Conservation (phyloP, 1,140 invertebrate species). For the Atta texana region DNA sequence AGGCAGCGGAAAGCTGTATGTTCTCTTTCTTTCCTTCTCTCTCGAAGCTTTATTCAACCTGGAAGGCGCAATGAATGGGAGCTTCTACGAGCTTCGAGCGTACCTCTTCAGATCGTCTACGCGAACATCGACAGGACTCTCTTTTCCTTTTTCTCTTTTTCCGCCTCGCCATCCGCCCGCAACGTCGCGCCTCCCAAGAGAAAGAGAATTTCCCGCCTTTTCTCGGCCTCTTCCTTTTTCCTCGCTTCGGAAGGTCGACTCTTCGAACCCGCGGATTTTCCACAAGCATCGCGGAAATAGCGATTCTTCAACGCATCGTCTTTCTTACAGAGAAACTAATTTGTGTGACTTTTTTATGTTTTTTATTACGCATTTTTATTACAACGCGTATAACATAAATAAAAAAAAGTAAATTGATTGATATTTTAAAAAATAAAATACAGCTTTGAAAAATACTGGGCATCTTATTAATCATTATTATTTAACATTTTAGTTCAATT, state of each 20-base stretch:
- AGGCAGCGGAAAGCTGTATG: slow-evolving; percentile 42
- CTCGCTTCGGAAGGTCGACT: slow-evolving; percentile 35
- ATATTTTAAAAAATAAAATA: not conserved
- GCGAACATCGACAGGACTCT: slow-evolving; percentile 51
- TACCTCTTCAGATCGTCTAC: slow-evolving; percentile 54
- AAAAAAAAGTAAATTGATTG: not conserved
- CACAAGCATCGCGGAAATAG: not conserved
- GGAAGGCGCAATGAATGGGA: slow-evolving; percentile 63
- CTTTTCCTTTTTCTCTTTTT: slow-evolving; percentile 28
- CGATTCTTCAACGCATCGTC: not conserved
- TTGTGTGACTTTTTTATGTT: not conserved
- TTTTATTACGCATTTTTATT: too few species aligned
- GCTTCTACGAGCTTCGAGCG: slow-evolving; percentile 58
- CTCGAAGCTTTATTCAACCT: slow-evolving; percentile 64
- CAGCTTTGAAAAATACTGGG: too few species aligned
- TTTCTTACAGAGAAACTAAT: slow-evolving; percentile 14
- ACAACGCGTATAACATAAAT: not conserved
- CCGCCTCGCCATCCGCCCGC: slow-evolving; percentile 18
- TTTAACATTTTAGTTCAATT: too few species aligned
- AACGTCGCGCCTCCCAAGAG: slow-evolving; percentile 41
- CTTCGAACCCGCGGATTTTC: slow-evolving; percentile 39
- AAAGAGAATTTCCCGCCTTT: slow-evolving; percentile 63
- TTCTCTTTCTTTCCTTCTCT: not conserved
- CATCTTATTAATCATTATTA: too few species aligned
- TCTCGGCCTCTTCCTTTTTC: slow-evolving; percentile 35